Evolutionary conservation across 2,113 vertebrate genomes (phyloP), one percentile per base, ranked within the genome.

Genomic region (Chascanopsetta lugubris): DNA sequence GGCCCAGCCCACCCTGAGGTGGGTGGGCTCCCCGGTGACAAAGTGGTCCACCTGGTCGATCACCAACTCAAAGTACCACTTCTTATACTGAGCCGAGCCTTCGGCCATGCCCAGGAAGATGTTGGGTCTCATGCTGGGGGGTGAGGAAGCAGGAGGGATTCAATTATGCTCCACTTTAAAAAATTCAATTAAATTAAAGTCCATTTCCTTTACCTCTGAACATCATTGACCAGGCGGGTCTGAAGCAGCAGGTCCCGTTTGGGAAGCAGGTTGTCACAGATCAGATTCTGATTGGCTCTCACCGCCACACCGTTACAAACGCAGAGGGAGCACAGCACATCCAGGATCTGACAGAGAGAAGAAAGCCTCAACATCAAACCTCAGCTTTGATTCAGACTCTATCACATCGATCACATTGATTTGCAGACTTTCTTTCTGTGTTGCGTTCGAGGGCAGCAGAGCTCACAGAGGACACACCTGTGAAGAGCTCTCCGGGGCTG

Each of bases 231-330:
- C 79, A 99, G 85, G 68, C 94, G 93, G 20, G 96, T 97, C 89
- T 99, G 97, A 49, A 99, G 91, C 21, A 99, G 93, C 72, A 99
- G 90, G 77, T 99, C 96, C 88, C 96, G 94, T 80, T 90, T 93
- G 68, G 97, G 96, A 59, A 99, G 93, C 60, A 99, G 89, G 88
- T 97, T 94, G 84, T 99, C 97, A 91, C 95, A 96, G 78, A 99
- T 99, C 60, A 97, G 91, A 72, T 99, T 99, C 76, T 99, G 97
- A 89, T 99, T 99, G 92, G 95, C 84, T 89, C 97, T 94, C 59
- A 99, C 96, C n/a, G 97, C 97, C 30, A 98, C 95, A 21, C 96
- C 96, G 34, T 99, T 96, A 84, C 97, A 99, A 45, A 99, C 94
- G 82, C 97, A 99, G 24, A 99, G 94, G 74, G 96, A 98, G 61